Evolutionary conservation across 2,113 vertebrate genomes (phyloP).

Genomic region (Lutjanus erythropterus): DNA sequence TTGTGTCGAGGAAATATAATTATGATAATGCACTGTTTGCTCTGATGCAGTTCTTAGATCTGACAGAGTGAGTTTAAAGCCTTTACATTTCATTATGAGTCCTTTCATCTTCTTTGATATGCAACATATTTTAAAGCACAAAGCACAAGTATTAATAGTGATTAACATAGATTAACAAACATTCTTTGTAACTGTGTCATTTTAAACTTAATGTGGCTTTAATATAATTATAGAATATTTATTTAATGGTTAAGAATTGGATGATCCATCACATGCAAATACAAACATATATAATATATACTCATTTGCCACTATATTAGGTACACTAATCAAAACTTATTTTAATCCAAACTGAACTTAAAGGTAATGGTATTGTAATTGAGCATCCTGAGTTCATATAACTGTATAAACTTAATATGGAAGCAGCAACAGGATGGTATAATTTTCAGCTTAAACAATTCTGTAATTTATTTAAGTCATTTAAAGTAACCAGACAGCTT

Average conservation of each 20-base stretch:
- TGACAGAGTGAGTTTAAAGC: constrained; percentile 5
- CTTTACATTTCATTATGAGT: background rate
- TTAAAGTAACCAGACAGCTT: too few species aligned
- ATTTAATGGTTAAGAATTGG: background rate
- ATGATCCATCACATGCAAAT: constrained; percentile 3
- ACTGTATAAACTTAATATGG: too few species aligned
- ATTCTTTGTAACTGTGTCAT: background rate
- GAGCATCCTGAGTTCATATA: too few species aligned
- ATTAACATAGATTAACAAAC: background rate
- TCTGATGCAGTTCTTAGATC: background rate
- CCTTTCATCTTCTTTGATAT: constrained; percentile 29
- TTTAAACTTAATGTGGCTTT: background rate
- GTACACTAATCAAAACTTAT: background rate
- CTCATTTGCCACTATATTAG: background rate
- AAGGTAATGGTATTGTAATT: too few species aligned
- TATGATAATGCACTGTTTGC: constrained; percentile 10
- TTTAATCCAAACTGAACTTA: too few species aligned
- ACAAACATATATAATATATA: background rate
- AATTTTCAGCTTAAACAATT: too few species aligned
- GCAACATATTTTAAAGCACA: background rate
- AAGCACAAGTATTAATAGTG: background rate
- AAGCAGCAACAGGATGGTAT: too few species aligned
- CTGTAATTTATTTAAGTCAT: too few species aligned
- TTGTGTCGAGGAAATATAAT: constrained; percentile 26
- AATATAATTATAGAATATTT: background rate